Conservation (phyloP, 1,140 invertebrate species). For the Bicyclus anynana region DNA sequence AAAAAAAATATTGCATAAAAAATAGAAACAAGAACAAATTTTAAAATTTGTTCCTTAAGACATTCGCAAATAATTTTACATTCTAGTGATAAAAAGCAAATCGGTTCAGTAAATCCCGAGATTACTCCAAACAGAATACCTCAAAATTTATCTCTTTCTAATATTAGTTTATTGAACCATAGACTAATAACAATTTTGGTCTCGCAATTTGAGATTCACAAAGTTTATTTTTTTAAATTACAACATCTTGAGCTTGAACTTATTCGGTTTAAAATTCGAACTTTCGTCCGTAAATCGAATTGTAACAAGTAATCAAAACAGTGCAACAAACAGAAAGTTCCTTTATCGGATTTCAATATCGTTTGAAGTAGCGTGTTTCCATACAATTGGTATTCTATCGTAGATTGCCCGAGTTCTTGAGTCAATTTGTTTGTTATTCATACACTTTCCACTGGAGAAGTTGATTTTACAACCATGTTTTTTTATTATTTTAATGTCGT, state of each 20-base stretch:
- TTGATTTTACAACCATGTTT: neutral
- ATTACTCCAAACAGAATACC: no score
- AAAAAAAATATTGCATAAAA: no score
- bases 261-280: neutral
- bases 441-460: neutral
- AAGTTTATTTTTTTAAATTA: neutral
- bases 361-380: conserved; percentile 21
- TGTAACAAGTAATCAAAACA: conserved; percentile 16
- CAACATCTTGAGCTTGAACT: neutral
- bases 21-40: no score
- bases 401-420: conserved; percentile 22
- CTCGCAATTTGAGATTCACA: no score
- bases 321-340: conserved; percentile 22
- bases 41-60: no score
- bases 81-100: no score
- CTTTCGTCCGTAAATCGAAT: neutral
- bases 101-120: no score
- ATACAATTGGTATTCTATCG: conserved; percentile 20
- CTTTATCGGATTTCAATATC: conserved; percentile 27
- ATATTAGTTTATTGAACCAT: no score
- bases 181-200: no score
- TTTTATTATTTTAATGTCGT: no score
- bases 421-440: conserved; percentile 19
- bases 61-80: no score
- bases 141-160: no score